Evolutionary conservation across 2,797 vertebrate species (phyloP).

Genomic region (Galagoides demidoff): DNA sequence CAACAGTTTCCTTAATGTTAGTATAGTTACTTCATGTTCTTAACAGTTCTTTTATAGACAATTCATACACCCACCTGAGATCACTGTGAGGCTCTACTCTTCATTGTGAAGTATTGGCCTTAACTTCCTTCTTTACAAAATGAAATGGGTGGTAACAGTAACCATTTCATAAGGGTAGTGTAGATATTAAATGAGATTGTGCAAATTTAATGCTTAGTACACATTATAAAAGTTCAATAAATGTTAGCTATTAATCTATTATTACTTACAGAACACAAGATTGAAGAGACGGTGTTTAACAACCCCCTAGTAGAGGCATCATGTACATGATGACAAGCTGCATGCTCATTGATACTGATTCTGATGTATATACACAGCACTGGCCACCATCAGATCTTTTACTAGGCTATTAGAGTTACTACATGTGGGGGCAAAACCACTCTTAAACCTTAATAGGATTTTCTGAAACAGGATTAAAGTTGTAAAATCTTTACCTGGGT

Average conservation of each 20-base stretch:
- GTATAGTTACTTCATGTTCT: background rate
- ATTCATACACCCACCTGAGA: background rate
- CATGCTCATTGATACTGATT: background rate
- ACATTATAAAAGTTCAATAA: conserved; percentile 15
- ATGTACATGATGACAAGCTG: conserved; percentile 24
- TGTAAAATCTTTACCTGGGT: conserved; percentile 49
- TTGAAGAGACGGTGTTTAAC: conserved; percentile 34
- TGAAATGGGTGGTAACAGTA: conserved; percentile 31
- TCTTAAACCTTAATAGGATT: conserved; percentile 56
- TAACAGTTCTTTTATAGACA: conserved; percentile 50
- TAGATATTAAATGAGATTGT: conserved; percentile 54
- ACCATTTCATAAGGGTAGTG: background rate
- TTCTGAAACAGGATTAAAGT: conserved; percentile 33
- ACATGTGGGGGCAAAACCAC: background rate
- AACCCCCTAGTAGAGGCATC: background rate
- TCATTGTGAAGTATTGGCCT: conserved; percentile 34
- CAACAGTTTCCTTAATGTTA: background rate
- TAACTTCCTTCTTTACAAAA: conserved; percentile 53
- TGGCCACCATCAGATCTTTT: background rate
- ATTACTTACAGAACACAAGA: conserved; percentile 54
- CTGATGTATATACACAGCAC: background rate
- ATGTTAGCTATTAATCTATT: conserved; percentile 51
- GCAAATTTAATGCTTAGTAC: conserved; percentile 12
- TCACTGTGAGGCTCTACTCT: background rate
- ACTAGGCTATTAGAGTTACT: conserved; percentile 28